Evolutionary conservation across 1,140 invertebrate species (phyloP), one percentile per base, ranked within the genome.

Genomic region (Hyphantria cunea): DNA sequence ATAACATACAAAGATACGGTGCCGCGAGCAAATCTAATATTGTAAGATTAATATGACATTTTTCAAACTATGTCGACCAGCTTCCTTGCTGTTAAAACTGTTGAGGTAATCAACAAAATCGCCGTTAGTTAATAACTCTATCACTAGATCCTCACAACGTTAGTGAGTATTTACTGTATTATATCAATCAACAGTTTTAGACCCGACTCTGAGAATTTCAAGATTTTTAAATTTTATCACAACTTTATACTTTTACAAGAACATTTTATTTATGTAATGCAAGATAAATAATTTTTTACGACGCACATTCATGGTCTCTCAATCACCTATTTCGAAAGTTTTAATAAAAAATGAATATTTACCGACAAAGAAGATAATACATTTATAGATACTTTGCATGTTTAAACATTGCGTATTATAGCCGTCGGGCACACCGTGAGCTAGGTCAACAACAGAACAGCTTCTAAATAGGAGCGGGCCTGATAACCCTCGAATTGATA

Each of bases 251-350:
- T 10, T 39, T 41, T 37, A 33, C n/a, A 33, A 64, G 58, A 63
- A 52, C 53, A 58, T 44, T n/a, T 0, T 25, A 25, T 25, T 25
- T 32, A 62, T 48, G 52, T 62, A 72, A 75, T 62, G 66, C 68
- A 69, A 74, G 65, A 62, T 66, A 61, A 56, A 72, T 74, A 80
- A 76, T 72, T 50, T 76, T 79, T 79, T 78, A 80, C 78, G 78
- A 80, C 42, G 5, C 5, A 66, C 61, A 76, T 74, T 79, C 72
- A 76, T 76, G 72, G 64, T 64, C 68, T 37, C 64, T 37, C 64
- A 72, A 66, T 69, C 67, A 59, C 50, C 59, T 53, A 63, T 70
- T 75, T 70, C 61, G 52, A 65, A 69, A 64, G 49, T 60, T 64
- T 64, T 60, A n/a, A 54, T 56, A 34, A 25, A 37, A 47, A 51